A percentile compares a stretch with the other conserved stretches of the same genome.
phyloP scores from a whole-genome alignment of 2,113 vertebrate species.

The Apteryx owenii region DNA sequence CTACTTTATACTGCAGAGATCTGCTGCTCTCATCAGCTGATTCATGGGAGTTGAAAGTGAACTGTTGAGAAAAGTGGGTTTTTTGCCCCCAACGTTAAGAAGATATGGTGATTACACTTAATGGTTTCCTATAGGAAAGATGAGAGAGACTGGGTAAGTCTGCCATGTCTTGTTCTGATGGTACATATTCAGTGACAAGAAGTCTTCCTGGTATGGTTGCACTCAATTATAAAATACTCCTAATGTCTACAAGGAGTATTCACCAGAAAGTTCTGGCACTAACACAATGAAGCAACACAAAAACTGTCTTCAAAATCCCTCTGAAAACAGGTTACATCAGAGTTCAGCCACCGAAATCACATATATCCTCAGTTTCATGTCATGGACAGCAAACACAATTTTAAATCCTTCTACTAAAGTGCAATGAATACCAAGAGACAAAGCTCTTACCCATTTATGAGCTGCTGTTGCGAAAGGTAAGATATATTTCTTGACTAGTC shows the following conservation, averaged over 20 bases:
- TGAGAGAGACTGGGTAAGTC: not conserved
- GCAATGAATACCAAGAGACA: not conserved
- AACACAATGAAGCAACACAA: not conserved
- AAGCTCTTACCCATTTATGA: not conserved
- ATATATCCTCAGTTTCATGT: not conserved
- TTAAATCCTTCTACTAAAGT: not conserved
- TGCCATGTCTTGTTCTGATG: not conserved
- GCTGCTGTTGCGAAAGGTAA: not conserved
- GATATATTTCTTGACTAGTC: not conserved
- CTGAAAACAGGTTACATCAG: not conserved
- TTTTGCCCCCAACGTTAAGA: not conserved
- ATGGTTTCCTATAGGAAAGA: not conserved
- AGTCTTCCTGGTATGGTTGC: not conserved
- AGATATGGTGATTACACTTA: not conserved
- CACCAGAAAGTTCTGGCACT: not conserved
- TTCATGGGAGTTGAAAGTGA: not conserved
- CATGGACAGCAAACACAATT: not conserved
- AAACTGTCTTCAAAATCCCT: not conserved
- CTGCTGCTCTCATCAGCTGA: not conserved
- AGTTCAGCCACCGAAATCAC: not conserved
- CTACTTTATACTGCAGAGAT: not conserved
- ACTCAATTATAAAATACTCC: not conserved
- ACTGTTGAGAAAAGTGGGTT: not conserved
- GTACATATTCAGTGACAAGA: not conserved
- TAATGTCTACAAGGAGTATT: not conserved